Percentiles rank a stretch among this genome's conserved stretches.
phyloP scores from a whole-genome alignment of 2,113 vertebrate genomes.

The Epinephelus moara region DNA sequence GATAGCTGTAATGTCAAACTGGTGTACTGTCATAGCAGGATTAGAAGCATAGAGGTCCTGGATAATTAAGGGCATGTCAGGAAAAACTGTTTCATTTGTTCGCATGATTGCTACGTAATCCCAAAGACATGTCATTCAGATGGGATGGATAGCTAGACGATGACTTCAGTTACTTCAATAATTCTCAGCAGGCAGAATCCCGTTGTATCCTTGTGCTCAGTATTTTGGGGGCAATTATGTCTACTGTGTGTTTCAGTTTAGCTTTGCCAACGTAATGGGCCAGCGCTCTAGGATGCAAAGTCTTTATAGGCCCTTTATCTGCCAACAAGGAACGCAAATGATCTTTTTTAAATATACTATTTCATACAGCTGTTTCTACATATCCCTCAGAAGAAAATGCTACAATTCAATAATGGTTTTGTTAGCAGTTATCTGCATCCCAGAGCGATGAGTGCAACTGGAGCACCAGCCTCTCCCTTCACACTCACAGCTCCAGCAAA shows the following conservation, averaged over 20 bases:
- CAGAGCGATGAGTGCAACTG: constrained; percentile 22
- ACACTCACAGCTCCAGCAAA: constrained; percentile 50
- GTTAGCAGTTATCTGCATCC: constrained; percentile 28
- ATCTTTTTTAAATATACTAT: background rate
- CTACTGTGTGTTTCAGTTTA: background rate
- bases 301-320: background rate
- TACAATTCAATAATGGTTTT: constrained; percentile 34
- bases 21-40: constrained; percentile 20
- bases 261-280: background rate
- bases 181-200: constrained; percentile 24
- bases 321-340: background rate
- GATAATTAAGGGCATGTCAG: constrained; percentile 58
- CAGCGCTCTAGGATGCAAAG: background rate
- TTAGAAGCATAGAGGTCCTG: constrained; percentile 42
- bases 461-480: constrained; percentile 30
- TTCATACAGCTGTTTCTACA: background rate
- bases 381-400: background rate
- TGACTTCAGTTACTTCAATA: constrained; percentile 37
- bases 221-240: background rate
- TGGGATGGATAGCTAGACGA: constrained; percentile 3
- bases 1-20: constrained; percentile 36
- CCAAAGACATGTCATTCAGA: constrained; percentile 23
- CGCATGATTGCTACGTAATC: constrained; percentile 42
- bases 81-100: constrained; percentile 45
- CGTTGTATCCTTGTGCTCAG: background rate